Conservation (phyloP, 2,113 vertebrate species). For the Tichodroma muraria region DNA sequence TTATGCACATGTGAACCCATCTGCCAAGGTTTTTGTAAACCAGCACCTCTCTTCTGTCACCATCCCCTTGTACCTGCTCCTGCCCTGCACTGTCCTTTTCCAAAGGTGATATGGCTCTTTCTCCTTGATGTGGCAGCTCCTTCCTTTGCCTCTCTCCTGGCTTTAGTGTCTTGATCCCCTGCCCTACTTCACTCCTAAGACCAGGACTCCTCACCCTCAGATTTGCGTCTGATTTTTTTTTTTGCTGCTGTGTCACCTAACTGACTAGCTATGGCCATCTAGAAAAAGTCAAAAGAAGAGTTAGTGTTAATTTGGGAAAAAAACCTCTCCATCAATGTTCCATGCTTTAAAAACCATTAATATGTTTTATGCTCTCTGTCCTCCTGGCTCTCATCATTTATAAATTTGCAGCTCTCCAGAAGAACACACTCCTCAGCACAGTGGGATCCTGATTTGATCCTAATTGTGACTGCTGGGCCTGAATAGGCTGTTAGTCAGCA, state of each 20-base stretch:
- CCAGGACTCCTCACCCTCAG: background rate
- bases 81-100: background rate
- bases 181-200: background rate
- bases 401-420: background rate
- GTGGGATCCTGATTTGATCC: background rate
- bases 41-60: background rate
- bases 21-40: background rate
- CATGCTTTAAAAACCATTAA: background rate
- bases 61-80: background rate
- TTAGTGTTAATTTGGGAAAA: background rate
- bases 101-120: rapidly evolving
- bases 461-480: background rate
- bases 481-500: background rate
- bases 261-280: background rate
- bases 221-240: background rate
- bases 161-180: background rate
- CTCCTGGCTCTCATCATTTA: background rate
- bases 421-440: background rate
- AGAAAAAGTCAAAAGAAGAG: background rate
- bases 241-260: background rate
- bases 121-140: background rate
- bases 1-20: rapidly evolving
- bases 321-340: background rate
- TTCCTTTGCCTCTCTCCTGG: background rate
- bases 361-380: background rate